phyloP scores from a whole-genome alignment of 2,797 vertebrate genomes.

The Gallirallus australis region DNA sequence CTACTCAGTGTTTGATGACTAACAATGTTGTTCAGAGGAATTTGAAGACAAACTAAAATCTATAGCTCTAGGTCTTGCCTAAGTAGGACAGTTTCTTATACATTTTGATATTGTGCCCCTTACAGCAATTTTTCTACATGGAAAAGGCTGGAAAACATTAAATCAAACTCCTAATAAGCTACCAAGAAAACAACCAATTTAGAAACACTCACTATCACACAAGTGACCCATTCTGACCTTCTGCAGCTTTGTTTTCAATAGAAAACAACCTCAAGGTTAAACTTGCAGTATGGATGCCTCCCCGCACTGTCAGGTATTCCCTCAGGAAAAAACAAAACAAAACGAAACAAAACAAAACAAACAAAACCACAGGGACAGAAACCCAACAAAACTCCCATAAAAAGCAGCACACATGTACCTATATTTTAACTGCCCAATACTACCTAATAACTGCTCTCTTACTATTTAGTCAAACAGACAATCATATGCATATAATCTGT shows the following conservation, averaged over 20 bases:
- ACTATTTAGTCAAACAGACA: background rate
- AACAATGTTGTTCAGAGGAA: background rate
- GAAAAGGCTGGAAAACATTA: background rate
- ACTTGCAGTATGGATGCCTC: background rate
- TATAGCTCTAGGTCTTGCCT: background rate
- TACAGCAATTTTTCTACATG: background rate
- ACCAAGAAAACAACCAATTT: background rate
- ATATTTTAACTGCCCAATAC: background rate
- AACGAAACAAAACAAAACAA: no score
- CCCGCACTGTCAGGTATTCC: background rate
- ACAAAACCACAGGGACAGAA: background rate
- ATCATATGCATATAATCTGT: background rate
- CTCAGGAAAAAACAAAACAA: background rate
- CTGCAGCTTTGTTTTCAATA: background rate
- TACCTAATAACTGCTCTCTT: background rate
- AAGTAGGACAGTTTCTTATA: background rate
- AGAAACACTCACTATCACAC: background rate
- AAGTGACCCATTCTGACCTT: constrained; percentile 6
- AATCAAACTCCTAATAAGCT: background rate
- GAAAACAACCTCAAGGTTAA: background rate
- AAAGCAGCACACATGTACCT: background rate
- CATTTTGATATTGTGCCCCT: background rate
- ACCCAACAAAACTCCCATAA: accelerated
- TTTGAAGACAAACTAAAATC: background rate
- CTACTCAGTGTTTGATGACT: background rate